Conservation (phyloP, 2,888 invertebrate genomes). For the Epinotia bilunana region DNA sequence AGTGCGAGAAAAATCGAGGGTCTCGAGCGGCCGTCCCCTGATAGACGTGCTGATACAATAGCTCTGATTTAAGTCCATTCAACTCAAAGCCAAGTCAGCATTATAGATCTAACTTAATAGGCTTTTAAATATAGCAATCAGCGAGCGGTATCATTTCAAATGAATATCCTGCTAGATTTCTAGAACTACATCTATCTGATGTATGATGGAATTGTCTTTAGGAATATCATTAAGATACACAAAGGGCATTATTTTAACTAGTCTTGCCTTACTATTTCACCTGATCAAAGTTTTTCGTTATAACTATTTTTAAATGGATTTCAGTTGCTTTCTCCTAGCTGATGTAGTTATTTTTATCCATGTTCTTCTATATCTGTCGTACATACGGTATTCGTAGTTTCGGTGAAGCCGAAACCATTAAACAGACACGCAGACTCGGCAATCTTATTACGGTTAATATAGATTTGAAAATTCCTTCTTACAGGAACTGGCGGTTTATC, state of each 20-base stretch:
- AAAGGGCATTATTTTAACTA: neutral
- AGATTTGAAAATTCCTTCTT: neutral
- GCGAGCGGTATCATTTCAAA: too few species aligned
- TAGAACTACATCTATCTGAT: neutral
- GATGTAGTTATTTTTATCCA: too few species aligned
- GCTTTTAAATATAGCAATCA: neutral
- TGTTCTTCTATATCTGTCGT: neutral
- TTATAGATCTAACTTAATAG: neutral
- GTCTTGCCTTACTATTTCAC: neutral
- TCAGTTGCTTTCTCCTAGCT: neutral
- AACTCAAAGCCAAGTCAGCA: constrained; percentile 15
- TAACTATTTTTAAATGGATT: neutral
- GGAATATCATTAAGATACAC: too few species aligned
- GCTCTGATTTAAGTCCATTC: constrained; percentile 12
- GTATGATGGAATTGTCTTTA: neutral
- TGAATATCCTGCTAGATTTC: too few species aligned
- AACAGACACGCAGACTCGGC: neutral
- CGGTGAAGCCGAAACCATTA: neutral
- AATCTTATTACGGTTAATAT: neutral
- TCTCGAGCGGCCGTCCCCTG: too few species aligned
- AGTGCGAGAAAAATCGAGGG: too few species aligned
- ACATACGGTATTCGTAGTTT: neutral
- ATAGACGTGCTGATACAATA: too few species aligned
- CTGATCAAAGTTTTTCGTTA: neutral
- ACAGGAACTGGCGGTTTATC: neutral